phyloP scores from a whole-genome alignment of 2,888 invertebrate genomes.

The Leptarthrus brevirostris region DNA sequence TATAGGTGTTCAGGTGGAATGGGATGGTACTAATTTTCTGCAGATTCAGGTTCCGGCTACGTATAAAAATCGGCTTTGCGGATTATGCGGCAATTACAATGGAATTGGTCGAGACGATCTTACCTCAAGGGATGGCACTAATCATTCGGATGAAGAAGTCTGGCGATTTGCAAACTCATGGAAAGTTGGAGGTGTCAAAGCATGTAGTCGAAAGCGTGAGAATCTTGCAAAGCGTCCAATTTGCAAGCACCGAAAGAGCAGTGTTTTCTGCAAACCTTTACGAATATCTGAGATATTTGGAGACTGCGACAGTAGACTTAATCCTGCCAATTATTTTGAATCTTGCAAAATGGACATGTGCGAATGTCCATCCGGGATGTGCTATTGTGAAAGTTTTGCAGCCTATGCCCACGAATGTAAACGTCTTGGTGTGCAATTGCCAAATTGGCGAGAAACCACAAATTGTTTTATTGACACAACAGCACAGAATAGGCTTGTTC shows the following conservation, averaged over 20 bases:
- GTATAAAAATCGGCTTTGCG: constrained; percentile 84
- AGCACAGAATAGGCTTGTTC: not conserved
- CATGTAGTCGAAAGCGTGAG: constrained; percentile 73
- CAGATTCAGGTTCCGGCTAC: constrained; percentile 83
- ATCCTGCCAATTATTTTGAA: constrained; percentile 84
- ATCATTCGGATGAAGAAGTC: constrained; percentile 72
- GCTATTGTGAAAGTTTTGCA: constrained; percentile 90
- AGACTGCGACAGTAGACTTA: constrained; percentile 82
- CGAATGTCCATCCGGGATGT: constrained; percentile 82
- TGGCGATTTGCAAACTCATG: constrained; percentile 88
- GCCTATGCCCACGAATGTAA: constrained; percentile 91
- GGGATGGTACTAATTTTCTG: constrained; percentile 94
- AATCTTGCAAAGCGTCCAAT: constrained; percentile 67
- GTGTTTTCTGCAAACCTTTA: constrained; percentile 70
- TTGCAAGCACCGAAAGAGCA: constrained; percentile 69
- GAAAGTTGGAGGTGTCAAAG: constrained; percentile 85
- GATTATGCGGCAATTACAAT: constrained; percentile 96
- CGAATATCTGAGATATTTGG: constrained; percentile 72
- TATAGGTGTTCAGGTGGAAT: constrained; percentile 85
- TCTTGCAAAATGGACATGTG: constrained; percentile 90
- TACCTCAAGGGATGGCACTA: constrained; percentile 75
- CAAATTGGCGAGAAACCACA: constrained; percentile 78
- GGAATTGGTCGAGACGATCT: constrained; percentile 87
- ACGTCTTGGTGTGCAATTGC: constrained; percentile 77
- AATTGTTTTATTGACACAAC: constrained; percentile 71